phyloP scores from a whole-genome alignment of 2,797 vertebrate genomes.

The Sebastes umbrosus region DNA sequence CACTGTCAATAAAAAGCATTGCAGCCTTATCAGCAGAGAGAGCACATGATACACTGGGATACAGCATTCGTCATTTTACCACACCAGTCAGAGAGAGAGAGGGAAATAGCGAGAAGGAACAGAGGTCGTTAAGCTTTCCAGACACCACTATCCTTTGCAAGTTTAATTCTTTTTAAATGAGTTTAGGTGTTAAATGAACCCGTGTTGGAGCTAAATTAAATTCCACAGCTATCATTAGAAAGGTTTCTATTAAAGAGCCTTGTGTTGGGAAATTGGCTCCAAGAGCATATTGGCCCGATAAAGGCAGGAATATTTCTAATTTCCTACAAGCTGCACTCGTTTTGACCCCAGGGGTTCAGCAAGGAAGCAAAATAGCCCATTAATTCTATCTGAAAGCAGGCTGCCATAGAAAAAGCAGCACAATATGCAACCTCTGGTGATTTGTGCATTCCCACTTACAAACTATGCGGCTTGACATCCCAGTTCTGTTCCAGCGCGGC shows the following conservation, averaged over 20 bases:
- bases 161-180: constrained; percentile 77
- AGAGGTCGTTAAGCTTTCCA: constrained; percentile 54
- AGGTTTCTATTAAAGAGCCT: constrained; percentile 72
- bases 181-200: constrained; percentile 78
- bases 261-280: constrained; percentile 76
- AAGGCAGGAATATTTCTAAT: constrained; percentile 71
- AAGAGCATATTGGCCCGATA: constrained; percentile 61
- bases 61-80: constrained; percentile 18
- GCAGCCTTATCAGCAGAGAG: neutral
- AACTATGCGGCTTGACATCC: constrained; percentile 37
- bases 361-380: constrained; percentile 66
- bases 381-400: constrained; percentile 71
- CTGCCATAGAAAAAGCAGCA: constrained; percentile 56
- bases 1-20: neutral
- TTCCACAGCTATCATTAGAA: constrained; percentile 79
- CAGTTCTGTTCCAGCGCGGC: constrained; percentile 32
- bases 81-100: neutral
- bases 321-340: constrained; percentile 67
- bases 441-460: constrained; percentile 57
- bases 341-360: constrained; percentile 67
- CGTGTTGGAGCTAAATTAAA: constrained; percentile 76
- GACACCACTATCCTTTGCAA: constrained; percentile 58
- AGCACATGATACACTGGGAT: neutral
- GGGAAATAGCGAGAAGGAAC: neutral
- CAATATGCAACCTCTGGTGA: constrained; percentile 50